Base-by-base conservation (phyloP, 1,140 invertebrate genomes). In the Schlechtendalia chinensis region DNA sequence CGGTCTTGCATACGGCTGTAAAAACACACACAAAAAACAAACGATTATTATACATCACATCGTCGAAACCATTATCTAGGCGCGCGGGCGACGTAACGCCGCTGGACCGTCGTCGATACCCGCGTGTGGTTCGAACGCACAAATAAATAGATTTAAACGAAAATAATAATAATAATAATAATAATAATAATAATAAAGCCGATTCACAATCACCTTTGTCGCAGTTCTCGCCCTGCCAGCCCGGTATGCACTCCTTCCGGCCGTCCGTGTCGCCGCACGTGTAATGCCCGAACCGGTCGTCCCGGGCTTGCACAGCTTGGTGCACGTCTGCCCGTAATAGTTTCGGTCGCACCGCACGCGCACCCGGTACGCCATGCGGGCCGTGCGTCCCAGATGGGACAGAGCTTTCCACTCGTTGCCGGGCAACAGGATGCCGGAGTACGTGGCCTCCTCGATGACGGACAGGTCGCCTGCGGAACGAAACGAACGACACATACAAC, bases 211-310 rank as follows among this genome's bases (percentile, higher is more conserved):
- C 87, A 95, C 94, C 92, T 87, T 90, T 92, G 86, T 96, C 93
- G 87, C 96, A 98, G 86, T 96, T 96, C 84, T 91, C 89, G 79
- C 96, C 96, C 85, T 91, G 93, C 96, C 96, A 98, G 83, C 96
- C 96, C 81, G 91, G 89, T 83, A 96, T 90, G 87, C 96, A 98
- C 65, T 92, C 90, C 86, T 96, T 96, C 86, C 96, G 92, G 81
- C 96, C 96, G 85, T 92, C 91, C 72, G 91, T 88, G 83, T 93
- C 91, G 24, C 75, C 75, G 88, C 96, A 98, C 75, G 90, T 91
- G 87, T 96, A 97, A 88, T 98, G 96, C 27, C 96, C 96, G 86
- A 97, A 97, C 85, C 92, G 91, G 88, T 98, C 96, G 87, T 98
- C 91, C 67, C 96, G 89, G 95, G 92, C 79, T 93, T 89, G 87